A percentile compares a stretch with the other conserved stretches of the same genome.
These are phyloP conservation scores for Whitmania pigra DNA, from an alignment of 1,140 invertebrate genomes.

Conservation along the genomic window DNA sequence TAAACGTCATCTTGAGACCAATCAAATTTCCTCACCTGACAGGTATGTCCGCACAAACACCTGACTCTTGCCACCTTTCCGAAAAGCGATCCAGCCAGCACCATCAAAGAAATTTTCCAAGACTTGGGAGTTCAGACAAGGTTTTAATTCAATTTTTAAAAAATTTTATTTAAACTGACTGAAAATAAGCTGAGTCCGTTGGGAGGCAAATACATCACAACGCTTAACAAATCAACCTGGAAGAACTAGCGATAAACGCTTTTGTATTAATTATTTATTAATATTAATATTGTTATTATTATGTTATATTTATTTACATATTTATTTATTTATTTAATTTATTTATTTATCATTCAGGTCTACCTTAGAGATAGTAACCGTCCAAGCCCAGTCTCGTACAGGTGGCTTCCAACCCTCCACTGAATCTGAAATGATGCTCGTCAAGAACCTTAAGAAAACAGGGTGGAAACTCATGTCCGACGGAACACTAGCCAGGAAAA, in stretches of 20 bases:
- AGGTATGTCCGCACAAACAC: conserved; percentile 7
- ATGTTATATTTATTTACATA: too few relatives aligned
- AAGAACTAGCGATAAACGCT: neutral
- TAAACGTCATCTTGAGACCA: neutral
- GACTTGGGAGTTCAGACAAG: neutral
- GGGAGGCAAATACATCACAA: too few relatives aligned
- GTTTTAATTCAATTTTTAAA: too few relatives aligned
- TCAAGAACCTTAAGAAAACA: neutral
- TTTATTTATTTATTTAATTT: too few relatives aligned
- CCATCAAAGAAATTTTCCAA: neutral
- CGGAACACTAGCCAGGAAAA: conserved; percentile 1
- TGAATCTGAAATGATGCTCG: neutral
- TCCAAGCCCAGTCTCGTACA: neutral
- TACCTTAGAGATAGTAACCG: neutral
- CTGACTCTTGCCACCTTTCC: conserved; percentile 1
- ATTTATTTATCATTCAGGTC: neutral
- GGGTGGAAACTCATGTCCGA: conserved; percentile 12
- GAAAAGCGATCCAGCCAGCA: neutral
- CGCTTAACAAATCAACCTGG: too few relatives aligned
- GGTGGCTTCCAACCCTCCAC: neutral
- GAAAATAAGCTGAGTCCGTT: too few relatives aligned
- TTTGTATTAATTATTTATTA: neutral
- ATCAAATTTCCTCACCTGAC: neutral
- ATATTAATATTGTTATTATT: neutral
- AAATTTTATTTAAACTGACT: too few relatives aligned